Conservation (phyloP, 2,113 vertebrate species). For the Ahaetulla prasina region DNA sequence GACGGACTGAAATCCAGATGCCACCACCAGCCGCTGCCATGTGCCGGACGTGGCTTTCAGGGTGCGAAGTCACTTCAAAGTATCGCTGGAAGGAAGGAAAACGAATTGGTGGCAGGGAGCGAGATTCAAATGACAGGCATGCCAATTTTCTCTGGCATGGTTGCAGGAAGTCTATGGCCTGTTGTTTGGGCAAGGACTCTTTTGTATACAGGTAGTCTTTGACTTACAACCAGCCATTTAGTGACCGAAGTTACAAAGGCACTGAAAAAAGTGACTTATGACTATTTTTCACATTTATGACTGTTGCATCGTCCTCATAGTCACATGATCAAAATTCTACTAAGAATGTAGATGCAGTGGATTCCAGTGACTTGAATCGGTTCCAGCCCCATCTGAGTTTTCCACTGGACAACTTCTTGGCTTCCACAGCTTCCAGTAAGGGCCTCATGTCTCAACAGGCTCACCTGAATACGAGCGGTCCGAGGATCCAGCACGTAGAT, state of each 20-base stretch:
- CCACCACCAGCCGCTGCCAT: conserved; percentile 25
- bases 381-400: not conserved
- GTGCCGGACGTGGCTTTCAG: conserved; percentile 49
- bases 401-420: not conserved
- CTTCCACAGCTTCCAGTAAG: not conserved
- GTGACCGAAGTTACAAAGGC: not conserved
- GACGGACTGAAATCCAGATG: conserved; percentile 44
- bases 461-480: conserved; percentile 39
- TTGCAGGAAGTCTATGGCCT: not conserved
- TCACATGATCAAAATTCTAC: not conserved
- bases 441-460: not conserved
- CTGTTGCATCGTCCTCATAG: not conserved
- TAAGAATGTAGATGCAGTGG: not conserved
- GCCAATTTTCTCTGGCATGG: not conserved
- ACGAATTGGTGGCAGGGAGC: not conserved
- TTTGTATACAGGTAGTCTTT: not conserved
- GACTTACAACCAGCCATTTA: not conserved
- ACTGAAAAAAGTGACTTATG: not conserved
- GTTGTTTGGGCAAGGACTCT: not conserved
- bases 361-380: too few species aligned
- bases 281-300: not conserved
- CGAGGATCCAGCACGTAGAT: conserved; percentile 41
- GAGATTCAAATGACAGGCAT: not conserved
- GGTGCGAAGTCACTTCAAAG: conserved; percentile 39
- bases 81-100: conserved; percentile 26